Evolutionary conservation across 1,140 invertebrate genomes (phyloP), one percentile per base, ranked within the genome.

Genomic region (Caligus rogercresseyi): DNA sequence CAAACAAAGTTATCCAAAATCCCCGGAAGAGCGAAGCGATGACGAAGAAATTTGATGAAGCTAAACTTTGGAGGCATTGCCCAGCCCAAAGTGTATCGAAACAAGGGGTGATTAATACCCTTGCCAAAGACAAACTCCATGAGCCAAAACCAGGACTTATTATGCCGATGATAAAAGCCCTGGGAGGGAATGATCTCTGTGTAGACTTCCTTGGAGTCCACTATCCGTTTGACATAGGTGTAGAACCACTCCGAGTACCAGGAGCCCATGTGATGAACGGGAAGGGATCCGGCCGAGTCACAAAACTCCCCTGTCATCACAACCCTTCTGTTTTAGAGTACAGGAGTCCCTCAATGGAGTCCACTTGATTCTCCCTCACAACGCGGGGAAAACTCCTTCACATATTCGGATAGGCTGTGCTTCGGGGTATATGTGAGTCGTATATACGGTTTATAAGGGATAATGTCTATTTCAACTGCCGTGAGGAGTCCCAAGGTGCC

Each of bases 201-300:
- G 16, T 13, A 13, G 24, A 2, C 18, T 13, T 56, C 54, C 15
- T 56, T 25, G 1, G 15, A 15, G 16, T 56, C 24, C 15, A 21
- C n/a, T 13, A 3, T 21, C 2, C 68, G 66, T 67, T 83, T 75
- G 0, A 87, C 86, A 72, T 89, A 84, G 54, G 78, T 81, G 74
- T 82, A 89, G 73, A 89, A 89, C 86, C 86, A 89, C 4, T 84
- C 84, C 65, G 87, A 84, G 71, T 85, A 81, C 80, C 83, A 89
- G 19, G 75, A 73, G 1, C 85, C 84, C 64, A 89, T 86, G 4
- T 74, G 69, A 69, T 89, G 89, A 0, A 87, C 69, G 71, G 79
- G 67, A 23, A 66, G 61, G 24, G 69, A 65, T 55, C 81, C 81
- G 43, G 77, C 73, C 1, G 73, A 69, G 61, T 76, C 74, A 1